Conservation (phyloP, 2,797 vertebrate species). For the Prunella strophiata region DNA sequence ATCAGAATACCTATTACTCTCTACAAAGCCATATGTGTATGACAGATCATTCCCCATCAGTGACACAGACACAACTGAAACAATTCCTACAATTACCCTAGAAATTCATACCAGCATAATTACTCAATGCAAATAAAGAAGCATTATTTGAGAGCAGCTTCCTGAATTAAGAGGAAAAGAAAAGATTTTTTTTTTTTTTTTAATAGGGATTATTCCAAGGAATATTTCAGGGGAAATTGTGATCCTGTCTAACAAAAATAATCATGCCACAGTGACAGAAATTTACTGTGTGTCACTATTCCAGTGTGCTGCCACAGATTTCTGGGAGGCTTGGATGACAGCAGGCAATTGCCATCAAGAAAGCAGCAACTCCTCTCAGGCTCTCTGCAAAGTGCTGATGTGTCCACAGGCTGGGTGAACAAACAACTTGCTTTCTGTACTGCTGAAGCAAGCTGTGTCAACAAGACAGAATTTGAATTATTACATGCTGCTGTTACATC, state of each 20-base stretch:
- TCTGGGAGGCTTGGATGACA: neutral
- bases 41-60: neutral
- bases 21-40: neutral
- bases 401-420: conserved; percentile 66
- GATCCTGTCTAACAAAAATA: neutral
- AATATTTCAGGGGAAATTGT: neutral
- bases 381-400: conserved; percentile 68
- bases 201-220: neutral
- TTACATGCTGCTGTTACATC: conserved; percentile 64
- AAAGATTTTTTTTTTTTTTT: neutral
- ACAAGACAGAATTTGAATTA: conserved; percentile 76
- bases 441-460: conserved; percentile 80
- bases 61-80: neutral
- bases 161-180: neutral
- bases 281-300: neutral
- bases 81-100: neutral
- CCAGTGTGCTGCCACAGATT: conserved; percentile 2
- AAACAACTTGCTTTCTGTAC: conserved; percentile 72
- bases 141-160: neutral
- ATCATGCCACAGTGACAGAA: neutral
- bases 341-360: conserved; percentile 8
- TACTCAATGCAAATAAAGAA: neutral
- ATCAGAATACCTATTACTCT: neutral
- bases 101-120: neutral
- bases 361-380: conserved; percentile 55